Evolutionary conservation across 2,888 invertebrate species (phyloP), one percentile per base, ranked within the genome.

Genomic region (Epirrhoe alternata): DNA sequence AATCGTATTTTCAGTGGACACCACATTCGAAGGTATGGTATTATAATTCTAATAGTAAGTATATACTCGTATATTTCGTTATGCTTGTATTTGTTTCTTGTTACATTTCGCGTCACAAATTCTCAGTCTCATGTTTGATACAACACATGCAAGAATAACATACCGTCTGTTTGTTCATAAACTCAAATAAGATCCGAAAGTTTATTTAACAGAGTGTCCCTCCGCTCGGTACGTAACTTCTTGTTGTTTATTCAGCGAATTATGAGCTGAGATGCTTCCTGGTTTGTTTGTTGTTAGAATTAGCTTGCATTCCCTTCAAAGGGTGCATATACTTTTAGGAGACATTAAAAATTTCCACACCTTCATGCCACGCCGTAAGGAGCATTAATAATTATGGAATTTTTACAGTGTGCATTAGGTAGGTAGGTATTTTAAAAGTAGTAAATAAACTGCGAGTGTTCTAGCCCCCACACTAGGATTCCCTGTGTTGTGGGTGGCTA

Each of bases 111-210:
- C 61, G 45, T 50, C 31, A 55, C 47, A 56, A 64, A 61, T 61
- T 55, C 54, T 17, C 47, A 50, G 16, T 61, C 49, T 51, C 47
- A 49, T 57, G 56, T 53, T 53, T 65, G 50, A 60, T 61, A 65
- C 52, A 51, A 42, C 45, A 58, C 35, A 60, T 7, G 55, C 42
- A 64, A 68, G 61, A 68, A 54, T 61, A 64, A 64, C 67, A 63
- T 53, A 45, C 67, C 73, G 73, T 78, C 71, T 75, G 68, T 75
- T 73, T 78, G 82, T 80, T 78, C 68, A 77, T 74, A 81, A 89
- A 90, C 82, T 89, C 88, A 89, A 90, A 90, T 88, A 88, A 86
- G 86, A 86, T 86, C 79, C 80, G 71, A 76, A 81, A 88, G 85
- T 89, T 88, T 87, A 82, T 85, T 86, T 83, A 85, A 83, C 79